Evolutionary conservation across 2,797 vertebrate genomes (phyloP), one percentile per base, ranked within the genome.

Genomic region (Zonotrichia albicollis): DNA sequence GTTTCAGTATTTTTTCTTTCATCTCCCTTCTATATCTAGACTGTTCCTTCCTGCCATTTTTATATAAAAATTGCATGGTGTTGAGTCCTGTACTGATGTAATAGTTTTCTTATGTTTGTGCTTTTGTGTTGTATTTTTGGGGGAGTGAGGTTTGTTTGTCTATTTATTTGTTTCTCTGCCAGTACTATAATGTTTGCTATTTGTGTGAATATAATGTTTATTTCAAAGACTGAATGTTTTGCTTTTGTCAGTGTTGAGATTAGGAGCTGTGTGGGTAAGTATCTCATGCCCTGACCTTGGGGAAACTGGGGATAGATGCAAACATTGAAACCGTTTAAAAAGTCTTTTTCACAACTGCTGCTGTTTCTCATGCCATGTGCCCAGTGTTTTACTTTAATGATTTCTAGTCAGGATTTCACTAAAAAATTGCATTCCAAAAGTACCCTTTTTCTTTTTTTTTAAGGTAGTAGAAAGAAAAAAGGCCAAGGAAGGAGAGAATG

Each of bases 381-480:
- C 30, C 23, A 20, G 13, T 48, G 30, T 45, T 57, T 62, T 89
- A 26, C n/a, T 92, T 94, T 4, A 1, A 11, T 32, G 18, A 21
- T 80, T 87, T 79, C 18, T 84, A 6, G 5, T 54, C 29, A 61
- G 50, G 38, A 43, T 93, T 84, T 92, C 57, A 40, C 7, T 78
- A 32, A 74, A 83, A 78, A 48, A 13, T 26, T 89, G 34, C 8
- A 32, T 93, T 94, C 23, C 5, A 23, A 40, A 91, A 74, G 14
- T 51, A 27, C 8, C 2, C 3, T 32, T 53, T 34, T 70, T 13
- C 3, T 46, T 19, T 42, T 60, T 60, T 27, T 57, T 54, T 27
- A 42, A 87, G 84, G 22, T 50, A 42, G 15, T 50, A 79, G 46
- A 78, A 70, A 74, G 65, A 93, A 60, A 92, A 96, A 87, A 96